Evolutionary conservation across 1,140 invertebrate genomes (phyloP), one percentile per base, ranked within the genome.

Genomic region (Drosophila littoralis): DNA sequence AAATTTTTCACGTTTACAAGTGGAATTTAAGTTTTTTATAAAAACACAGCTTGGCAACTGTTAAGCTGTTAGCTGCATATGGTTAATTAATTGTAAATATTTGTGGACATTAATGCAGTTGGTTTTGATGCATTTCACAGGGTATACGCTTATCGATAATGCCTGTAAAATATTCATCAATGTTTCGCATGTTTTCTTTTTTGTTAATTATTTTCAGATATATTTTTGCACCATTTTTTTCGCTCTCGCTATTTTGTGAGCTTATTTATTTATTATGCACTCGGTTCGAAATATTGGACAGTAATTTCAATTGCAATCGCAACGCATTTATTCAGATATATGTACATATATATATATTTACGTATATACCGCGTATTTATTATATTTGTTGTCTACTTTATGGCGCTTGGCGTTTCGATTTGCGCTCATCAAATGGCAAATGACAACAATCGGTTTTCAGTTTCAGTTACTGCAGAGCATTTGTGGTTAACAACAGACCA

Each of bases 391-490:
- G 50, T 75, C 33, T 60, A 33, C 32, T 63, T 54, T 81, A 65
- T 81, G 67, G 63, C 66, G 63, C 54, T 66, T 75, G 64, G 55
- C 70, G 57, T 55, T 66, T 73, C 57, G 50, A 70, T 60, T 79
- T 72, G 65, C 64, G 77, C 67, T 50, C 84, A 77, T 83, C 73
- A 79, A 79, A 68, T 74, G 79, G 46, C 60, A 79, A 79, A 88
- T 89, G 84, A 88, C 84, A 88, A 83, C 83, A 88, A 88, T 88
- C 77, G 73, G 82, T 79, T 86, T 69, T 65, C 67, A 60, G 73
- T 72, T 43, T 40, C 38, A 46, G 42, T 50, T 65, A 46, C 48
- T 60, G 71, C 65, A 61, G 51, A 42, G 57, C 51, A 70, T 75
- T 75, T 75, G 72, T 38, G 72, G 72, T 75, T 64, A 64, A 70